Conservation (phyloP, 1,140 invertebrate genomes). For the Drosophila baimaii region DNA sequence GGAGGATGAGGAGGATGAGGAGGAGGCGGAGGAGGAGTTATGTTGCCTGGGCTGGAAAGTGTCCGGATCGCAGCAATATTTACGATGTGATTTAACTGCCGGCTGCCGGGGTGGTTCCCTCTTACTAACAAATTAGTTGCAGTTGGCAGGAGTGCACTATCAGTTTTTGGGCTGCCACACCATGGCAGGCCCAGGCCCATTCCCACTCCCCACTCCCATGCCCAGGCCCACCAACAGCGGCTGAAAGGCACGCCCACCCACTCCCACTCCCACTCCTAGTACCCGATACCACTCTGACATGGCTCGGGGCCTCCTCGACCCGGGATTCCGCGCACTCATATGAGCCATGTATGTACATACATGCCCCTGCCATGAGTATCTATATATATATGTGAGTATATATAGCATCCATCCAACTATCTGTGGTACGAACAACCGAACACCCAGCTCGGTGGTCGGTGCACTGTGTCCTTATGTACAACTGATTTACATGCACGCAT, state of each 20-base stretch:
- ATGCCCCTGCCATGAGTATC: no score
- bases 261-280: not conserved
- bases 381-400: not conserved
- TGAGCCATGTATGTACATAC: not conserved
- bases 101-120: slow-evolving; percentile 20
- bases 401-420: slow-evolving; percentile 14
- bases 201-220: not conserved
- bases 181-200: no score
- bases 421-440: slow-evolving; percentile 3
- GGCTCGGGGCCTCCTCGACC: not conserved
- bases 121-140: slow-evolving; percentile 63
- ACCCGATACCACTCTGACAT: slow-evolving; percentile 5
- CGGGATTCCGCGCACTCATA: slow-evolving; percentile 3
- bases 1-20: not conserved
- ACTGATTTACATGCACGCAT: slow-evolving; percentile 13
- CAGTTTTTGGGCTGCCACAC: slow-evolving; percentile 57
- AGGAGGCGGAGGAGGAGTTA: not conserved
- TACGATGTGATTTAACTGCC: slow-evolving; percentile 42
- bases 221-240: no score
- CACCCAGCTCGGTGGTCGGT: not conserved
- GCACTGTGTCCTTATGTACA: slow-evolving; percentile 20
- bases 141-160: slow-evolving; percentile 59
- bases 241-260: slow-evolving; percentile 16
- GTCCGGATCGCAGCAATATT: slow-evolving; percentile 38
- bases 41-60: slow-evolving; percentile 2